Evolutionary conservation across 1,140 invertebrate species (phyloP), one percentile per base, ranked within the genome.

Genomic region (Drosophila murphyi): DNA sequence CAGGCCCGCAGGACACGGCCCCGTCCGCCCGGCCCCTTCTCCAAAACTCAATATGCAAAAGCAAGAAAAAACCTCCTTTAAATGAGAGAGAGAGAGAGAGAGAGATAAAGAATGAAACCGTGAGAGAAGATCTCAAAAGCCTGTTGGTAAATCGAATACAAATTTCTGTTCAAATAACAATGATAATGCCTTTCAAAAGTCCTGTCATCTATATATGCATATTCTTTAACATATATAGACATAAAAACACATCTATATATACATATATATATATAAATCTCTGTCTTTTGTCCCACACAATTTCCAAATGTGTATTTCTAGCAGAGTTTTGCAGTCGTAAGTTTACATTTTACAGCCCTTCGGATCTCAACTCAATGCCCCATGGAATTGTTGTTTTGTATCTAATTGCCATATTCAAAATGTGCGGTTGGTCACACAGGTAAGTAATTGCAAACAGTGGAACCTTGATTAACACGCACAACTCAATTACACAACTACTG

Each of bases 341-440:
- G 73, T 72, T 76, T 76, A 76, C 73, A 76, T 76, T 76, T 76
- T 76, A 76, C 68, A 72, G 69, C 61, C 73, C 73, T 32, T 61
- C 69, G 69, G 61, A 76, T 37, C 65, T 72, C 47, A 72, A 55
- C 61, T 76, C 64, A 72, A 59, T 71, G 60, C 61, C 56, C 34
- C 61, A 76, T 61, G 73, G 73, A 72, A 72, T 72, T 72, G 59
- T 71, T 60, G 20, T 20, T 0, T 20, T 20, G 39, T 55, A 76
- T 29, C 61, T 51, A 52, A 57, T 72, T 64, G 47, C 48, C 45
- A 59, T 52, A 43, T 61, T 64, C 31, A 32, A 57, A 63, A 43
- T n/a, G 39, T 39, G 52, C 48, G 31, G 12, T 67, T 41, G 51
- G 45, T 45, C 54, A 28, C 4, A 35, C 69, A 60, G 73, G 72